Percentiles rank a stretch among this genome's conserved stretches.
phyloP scores from a whole-genome alignment of 2,888 invertebrate species.

The Ryuthela nishihirai region DNA sequence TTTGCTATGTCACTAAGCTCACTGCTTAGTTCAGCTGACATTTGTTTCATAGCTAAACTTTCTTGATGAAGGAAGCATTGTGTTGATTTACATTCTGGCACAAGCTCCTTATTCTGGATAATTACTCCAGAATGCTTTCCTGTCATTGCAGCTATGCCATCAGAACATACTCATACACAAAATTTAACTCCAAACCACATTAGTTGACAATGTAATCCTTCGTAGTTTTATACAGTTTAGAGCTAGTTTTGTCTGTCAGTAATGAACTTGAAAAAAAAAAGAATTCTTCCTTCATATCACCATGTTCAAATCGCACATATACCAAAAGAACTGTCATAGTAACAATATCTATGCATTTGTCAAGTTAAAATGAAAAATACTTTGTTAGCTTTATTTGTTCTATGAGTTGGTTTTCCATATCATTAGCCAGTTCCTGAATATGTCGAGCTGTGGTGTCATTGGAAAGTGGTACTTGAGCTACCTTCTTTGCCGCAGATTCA shows the following conservation, averaged over 20 bases:
- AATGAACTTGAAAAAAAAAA: neutral
- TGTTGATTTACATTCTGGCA: no score
- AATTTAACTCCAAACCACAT: slow-evolving; percentile 40
- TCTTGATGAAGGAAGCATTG: slow-evolving; percentile 19
- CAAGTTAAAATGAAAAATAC: neutral
- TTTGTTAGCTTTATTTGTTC: neutral
- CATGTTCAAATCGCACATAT: neutral
- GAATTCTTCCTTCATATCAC: neutral
- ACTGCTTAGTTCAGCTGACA: slow-evolving; percentile 19
- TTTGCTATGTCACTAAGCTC: slow-evolving; percentile 15
- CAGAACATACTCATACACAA: slow-evolving; percentile 43
- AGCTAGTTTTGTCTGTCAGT: slow-evolving; percentile 36
- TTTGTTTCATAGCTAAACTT: slow-evolving; percentile 22
- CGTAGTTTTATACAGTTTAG: slow-evolving; percentile 42
- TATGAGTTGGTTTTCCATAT: neutral
- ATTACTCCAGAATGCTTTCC: slow-evolving; percentile 36
- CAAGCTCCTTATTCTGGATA: no score
- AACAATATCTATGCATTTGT: no score
- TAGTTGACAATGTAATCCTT: slow-evolving; percentile 40
- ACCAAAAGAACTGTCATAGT: no score
- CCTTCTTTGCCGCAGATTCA: no score
- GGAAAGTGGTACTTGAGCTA: no score
- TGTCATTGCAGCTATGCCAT: slow-evolving; percentile 42
- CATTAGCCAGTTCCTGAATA: no score
- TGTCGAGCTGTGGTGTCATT: no score